Percentiles rank a stretch among this genome's conserved stretches.
phyloP scores from a whole-genome alignment of 1,140 invertebrate genomes.

The Halictus rubicundus region DNA sequence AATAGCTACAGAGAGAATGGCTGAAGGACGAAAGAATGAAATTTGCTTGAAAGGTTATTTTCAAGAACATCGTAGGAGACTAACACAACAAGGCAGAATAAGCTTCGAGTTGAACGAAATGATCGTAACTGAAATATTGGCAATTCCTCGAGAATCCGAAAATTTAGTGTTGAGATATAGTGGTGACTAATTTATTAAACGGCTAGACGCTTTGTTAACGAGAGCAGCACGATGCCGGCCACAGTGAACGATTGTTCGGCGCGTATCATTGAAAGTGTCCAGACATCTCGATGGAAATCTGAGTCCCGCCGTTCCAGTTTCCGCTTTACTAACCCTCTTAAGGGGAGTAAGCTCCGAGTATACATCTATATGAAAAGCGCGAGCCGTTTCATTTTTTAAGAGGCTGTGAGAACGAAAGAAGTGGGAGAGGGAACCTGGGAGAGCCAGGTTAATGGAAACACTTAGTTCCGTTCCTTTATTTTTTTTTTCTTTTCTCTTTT shows the following conservation, averaged over 20 bases:
- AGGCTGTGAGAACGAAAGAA: not conserved
- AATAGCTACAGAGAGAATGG: too few relatives aligned
- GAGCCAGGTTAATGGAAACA: conserved; percentile 43
- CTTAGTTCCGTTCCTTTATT: conserved; percentile 31
- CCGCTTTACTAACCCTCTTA: conserved; percentile 34
- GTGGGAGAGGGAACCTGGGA: not conserved
- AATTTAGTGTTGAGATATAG: too few relatives aligned
- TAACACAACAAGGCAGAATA: too few relatives aligned
- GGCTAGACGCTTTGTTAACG: not conserved
- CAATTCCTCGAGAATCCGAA: too few relatives aligned
- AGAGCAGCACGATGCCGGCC: not conserved
- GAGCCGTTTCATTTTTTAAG: conserved; percentile 40
- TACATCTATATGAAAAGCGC: conserved; percentile 30
- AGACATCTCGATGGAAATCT: conserved; percentile 23
- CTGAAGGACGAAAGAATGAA: too few relatives aligned
- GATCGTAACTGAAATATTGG: too few relatives aligned
- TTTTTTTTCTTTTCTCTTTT: not conserved
- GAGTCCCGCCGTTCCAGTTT: conserved; percentile 15
- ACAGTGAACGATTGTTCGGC: not conserved
- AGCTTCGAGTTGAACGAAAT: too few relatives aligned
- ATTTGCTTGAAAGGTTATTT: too few relatives aligned
- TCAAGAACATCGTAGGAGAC: too few relatives aligned
- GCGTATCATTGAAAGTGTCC: not conserved
- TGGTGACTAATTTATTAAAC: not conserved
- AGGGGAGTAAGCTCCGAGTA: conserved; percentile 10